Evolutionary conservation across 1,140 invertebrate genomes (phyloP), one percentile per base, ranked within the genome.

Genomic region (Planococcus citri): DNA sequence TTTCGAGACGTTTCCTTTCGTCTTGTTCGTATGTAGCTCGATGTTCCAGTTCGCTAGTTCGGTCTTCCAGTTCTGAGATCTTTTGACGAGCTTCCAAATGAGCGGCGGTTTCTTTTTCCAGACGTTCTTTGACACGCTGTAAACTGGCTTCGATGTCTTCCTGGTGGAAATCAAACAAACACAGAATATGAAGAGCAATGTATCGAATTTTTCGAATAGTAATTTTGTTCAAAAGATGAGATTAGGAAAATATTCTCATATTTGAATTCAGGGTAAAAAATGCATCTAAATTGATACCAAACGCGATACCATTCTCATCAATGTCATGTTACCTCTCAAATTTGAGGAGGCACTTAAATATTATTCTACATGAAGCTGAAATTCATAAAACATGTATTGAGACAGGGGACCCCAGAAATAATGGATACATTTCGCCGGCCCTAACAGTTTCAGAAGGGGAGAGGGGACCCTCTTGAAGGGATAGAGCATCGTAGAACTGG

Each of bases 111-210:
- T 97, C 94, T 74, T 92, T 89, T 77, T 97, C 94, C 9, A 97
- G 78, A 64, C 94, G 85, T 73, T 92, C 90, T 76, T 94, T 94
- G 73, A 95, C 86, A 72, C 94, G 85, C 0, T 85, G 80, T 61
- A 95, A 80, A 70, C 88, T 89, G 14, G 89, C 86, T 78, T 95
- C 90, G 70, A 95, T 80, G 77, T 97, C 94, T 81, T 96, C 93
- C 85, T 87, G 72, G 37, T 78, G 20, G n/a, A 21, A 51, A 37
- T n/a, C n/a, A n/a, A n/a, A n/a, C n/a, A n/a, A 24, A 6, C 27
- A 67, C 33, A 68, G 68, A 33, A 9, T 20, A 51, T 41, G 2
- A 68, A 24, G 37, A 12, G n/a, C n/a, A n/a, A n/a, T n/a, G n/a
- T n/a, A 24, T 24, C 25, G 22, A 24, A 17, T 60, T 20, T 20